Evolutionary conservation across 23 tunicate genomes (phyloP), one percentile per base, ranked within the genome.

Genomic region (Halocynthia aurantium): DNA sequence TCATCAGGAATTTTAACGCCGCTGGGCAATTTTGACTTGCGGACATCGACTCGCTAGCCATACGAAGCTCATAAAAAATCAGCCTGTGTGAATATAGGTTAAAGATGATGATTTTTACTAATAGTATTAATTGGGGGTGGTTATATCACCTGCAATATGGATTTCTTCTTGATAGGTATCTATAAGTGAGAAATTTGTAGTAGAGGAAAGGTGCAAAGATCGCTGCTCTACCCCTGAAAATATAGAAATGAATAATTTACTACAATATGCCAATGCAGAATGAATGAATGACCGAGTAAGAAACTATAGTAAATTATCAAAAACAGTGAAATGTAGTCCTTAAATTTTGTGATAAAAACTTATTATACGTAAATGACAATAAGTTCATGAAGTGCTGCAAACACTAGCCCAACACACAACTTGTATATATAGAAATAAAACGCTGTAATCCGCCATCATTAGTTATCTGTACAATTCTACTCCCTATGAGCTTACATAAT

Each of bases 141-240:
- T 15, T 20, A 77, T 50, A 61, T 77, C 22, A 91, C 97, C 97
- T 85, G 52, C 84, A 91, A 58, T 91, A 91, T 10, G 97, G 97
- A 67, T 91, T 91, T 67, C 97, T 71, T 72, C 73, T 71, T 8
- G 97, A 91, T 20, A 91, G 51, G 55, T 91, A 91, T 44, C 97
- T 75, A 70, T 81, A 81, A 22, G 89, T 89, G 58, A 91, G 19
- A 72, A 91, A 91, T 66, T 85, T 85, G 86, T 91, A 91, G 71
- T 89, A 89, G 20, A 89, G 63, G 77, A 89, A 80, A 13, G 96
- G 96, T 53, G 96, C 82, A 71, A 89, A 56, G 10, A 89, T 51
- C 10, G 85, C 44, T 6, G 86, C 84, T 55, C 82, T 68, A 0
- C 88, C 96, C 66, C 96, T 89, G 71, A 15, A 31, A 31, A 2